Base-by-base conservation (phyloP, 2,797 vertebrate species). In the Vultur gryphus region DNA sequence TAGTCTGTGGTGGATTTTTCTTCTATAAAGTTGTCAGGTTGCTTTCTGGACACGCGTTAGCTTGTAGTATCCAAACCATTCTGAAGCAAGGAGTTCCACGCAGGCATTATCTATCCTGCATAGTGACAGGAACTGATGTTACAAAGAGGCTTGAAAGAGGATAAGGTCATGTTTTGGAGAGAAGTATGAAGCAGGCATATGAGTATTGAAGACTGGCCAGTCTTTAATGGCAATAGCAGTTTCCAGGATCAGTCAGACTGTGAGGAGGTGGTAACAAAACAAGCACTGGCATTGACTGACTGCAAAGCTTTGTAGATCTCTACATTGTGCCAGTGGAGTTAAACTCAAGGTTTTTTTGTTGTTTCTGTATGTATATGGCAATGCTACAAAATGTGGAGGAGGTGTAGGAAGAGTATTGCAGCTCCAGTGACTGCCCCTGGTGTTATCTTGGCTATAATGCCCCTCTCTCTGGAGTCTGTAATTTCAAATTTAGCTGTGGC, bases 41-140 rank as follows among this genome's bases (percentile, higher is more conserved):
- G 14, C n/a, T 69, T 75, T 80, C 69, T 49, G 55, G 24, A 16
- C 7, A 35, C 4, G 3, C 0, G 0, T 21, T 51, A 33, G 3
- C 24, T 65, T 65, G 31, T 24, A 43, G 10, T 46, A 57, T 31
- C 33, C 13, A 33, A 81, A 43, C 7, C 7, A 7, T 59, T 51
- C 26, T 12, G 15, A 54, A 73, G 10, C 29, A 55, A 55, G 16
- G 18, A 55, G 14, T 71, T 84, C 29, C 11, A 25, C 19, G 15
- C 7, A 67, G 6, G 6, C 1, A 0, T 15, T 52, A 35, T 20
- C n/a, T 39, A 26, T 24, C 5, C 43, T 84, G 48, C 7, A 4
- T 1, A 49, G 35, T 23, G 35, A 83, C 80, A 62, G 48, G 20
- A 58, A 13, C 6, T 24, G 18, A 7, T 78, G 13, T 28, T 61